Evolutionary conservation across 2,797 vertebrate genomes (phyloP).

Genomic region (Halcyon leucocephala): DNA sequence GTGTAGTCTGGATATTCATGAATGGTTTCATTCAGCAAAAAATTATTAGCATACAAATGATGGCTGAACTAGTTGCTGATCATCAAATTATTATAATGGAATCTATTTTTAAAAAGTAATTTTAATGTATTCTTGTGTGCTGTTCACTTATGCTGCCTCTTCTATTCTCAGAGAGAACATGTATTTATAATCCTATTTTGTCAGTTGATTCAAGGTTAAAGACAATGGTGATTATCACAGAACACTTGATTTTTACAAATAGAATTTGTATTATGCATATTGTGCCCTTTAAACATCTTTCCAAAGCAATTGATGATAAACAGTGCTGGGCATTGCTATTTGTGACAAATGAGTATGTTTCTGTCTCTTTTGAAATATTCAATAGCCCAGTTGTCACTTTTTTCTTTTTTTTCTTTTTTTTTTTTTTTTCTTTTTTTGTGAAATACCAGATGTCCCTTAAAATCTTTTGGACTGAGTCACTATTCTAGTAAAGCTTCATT

Average conservation of each 20-base stretch:
- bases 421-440: not conserved
- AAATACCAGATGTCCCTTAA: not conserved
- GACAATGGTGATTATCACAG: not conserved
- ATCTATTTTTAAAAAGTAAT: conserved; percentile 6
- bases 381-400: not conserved
- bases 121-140: not conserved
- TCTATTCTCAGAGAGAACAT: not conserved
- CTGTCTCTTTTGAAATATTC: not conserved
- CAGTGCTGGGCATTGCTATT: not conserved
- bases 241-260: conserved; percentile 2
- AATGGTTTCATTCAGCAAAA: not conserved
- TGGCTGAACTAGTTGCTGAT: not conserved
- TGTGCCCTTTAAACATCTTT: not conserved
- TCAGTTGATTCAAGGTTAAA: conserved; percentile 44
- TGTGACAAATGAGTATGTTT: not conserved
- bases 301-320: not conserved
- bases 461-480: not conserved
- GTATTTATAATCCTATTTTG: not conserved
- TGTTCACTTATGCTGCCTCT: not conserved
- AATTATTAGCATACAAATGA: not conserved
- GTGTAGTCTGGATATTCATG: not conserved
- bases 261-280: not conserved
- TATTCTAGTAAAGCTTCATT: not conserved
- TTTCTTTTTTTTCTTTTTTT: not conserved
- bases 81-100: not conserved